Evolutionary conservation across 2,888 invertebrate genomes (phyloP).

Genomic region (Lepidocyrtinus sp.): DNA sequence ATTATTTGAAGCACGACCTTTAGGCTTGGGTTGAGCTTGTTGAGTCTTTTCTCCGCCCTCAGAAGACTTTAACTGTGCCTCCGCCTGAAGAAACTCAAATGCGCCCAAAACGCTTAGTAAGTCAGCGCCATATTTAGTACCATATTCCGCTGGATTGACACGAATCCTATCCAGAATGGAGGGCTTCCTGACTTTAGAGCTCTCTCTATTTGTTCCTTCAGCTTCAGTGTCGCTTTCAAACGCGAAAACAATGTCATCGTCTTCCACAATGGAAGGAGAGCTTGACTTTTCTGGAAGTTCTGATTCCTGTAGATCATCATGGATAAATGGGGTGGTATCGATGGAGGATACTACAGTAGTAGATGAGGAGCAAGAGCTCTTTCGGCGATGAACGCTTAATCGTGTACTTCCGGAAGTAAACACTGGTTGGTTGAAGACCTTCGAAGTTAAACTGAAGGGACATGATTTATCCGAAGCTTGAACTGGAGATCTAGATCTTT

Average conservation of each 20-base stretch:
- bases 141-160: slow-evolving; percentile 25
- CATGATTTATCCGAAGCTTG: slow-evolving; percentile 14
- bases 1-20: too few relatives aligned
- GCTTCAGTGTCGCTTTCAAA: slow-evolving; percentile 1
- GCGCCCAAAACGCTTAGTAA: slow-evolving; percentile 63
- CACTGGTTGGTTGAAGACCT: slow-evolving; percentile 54
- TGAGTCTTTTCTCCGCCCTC: background rate
- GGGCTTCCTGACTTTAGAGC: too few relatives aligned
- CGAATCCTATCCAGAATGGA: background rate
- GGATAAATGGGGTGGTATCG: slow-evolving; percentile 64
- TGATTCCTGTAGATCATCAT: slow-evolving; percentile 45
- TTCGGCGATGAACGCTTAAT: background rate
- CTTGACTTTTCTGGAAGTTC: slow-evolving; percentile 15
- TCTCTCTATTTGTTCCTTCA: slow-evolving; percentile 11
- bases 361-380: background rate
- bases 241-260: slow-evolving; percentile 46
- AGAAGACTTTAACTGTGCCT: background rate
- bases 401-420: slow-evolving; percentile 16
- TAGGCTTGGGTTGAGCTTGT: too few relatives aligned
- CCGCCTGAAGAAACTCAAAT: slow-evolving; percentile 55
- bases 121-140: slow-evolving; percentile 53
- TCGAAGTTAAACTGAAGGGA: slow-evolving; percentile 49
- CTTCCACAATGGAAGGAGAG: slow-evolving; percentile 4
- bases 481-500: background rate
- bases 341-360: slow-evolving; percentile 59